phyloP scores from a whole-genome alignment of 2,888 invertebrate genomes.

The Tachina lurida region DNA sequence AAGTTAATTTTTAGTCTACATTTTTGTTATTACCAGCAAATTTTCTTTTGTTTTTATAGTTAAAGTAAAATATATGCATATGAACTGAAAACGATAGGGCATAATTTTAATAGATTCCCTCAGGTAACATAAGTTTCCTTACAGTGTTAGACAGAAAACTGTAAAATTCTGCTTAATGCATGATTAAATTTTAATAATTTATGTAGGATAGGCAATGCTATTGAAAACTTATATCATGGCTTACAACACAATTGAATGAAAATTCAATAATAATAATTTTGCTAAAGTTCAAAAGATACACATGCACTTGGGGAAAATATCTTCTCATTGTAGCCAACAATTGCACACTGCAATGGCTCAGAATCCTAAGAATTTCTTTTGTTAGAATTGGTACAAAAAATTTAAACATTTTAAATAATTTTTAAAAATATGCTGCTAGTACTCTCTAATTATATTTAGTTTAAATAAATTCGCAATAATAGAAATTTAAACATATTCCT shows the following conservation, averaged over 20 bases:
- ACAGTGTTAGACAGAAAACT: not conserved
- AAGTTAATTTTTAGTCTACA: not conserved
- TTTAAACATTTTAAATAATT: too few species aligned
- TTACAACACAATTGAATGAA: not conserved
- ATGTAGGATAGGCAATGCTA: not conserved
- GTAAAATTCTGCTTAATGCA: not conserved
- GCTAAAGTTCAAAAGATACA: too few species aligned
- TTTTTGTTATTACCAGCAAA: not conserved
- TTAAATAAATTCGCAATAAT: too few species aligned
- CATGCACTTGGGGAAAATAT: too few species aligned
- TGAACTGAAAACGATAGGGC: not conserved
- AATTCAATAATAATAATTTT: too few species aligned
- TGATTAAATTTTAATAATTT: conserved; percentile 25
- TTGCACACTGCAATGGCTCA: too few species aligned
- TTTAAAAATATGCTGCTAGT: too few species aligned
- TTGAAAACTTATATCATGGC: not conserved
- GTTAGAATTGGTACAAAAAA: too few species aligned
- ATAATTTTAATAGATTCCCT: conserved; percentile 57
- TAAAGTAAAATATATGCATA: not conserved
- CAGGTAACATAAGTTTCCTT: conserved; percentile 42
- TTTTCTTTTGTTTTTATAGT: not conserved
- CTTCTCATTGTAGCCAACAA: too few species aligned
- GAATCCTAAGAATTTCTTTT: too few species aligned
- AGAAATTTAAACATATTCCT: too few species aligned
- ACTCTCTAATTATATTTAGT: too few species aligned